Evolutionary conservation across 2,888 invertebrate species (phyloP).

Genomic region (Nomada lathburiana): DNA sequence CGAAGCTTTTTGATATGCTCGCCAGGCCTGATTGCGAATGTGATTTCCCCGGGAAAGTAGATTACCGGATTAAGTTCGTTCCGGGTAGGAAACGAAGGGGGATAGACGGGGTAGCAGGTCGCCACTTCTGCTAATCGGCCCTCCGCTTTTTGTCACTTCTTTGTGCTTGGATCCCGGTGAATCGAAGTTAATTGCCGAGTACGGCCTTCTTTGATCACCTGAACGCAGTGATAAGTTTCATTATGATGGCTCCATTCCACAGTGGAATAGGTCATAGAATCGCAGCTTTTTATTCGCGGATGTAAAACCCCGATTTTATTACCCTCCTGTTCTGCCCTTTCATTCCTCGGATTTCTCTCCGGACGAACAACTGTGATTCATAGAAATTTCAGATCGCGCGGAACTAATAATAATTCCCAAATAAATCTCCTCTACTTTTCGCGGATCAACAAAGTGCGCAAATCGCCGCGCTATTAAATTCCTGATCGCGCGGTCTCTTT

Average conservation of each 20-base stretch:
- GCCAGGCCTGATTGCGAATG: constrained; percentile 79
- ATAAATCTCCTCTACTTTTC: not conserved
- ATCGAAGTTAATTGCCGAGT: constrained; percentile 62
- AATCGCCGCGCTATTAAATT: constrained; percentile 26
- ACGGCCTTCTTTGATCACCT: constrained; percentile 71
- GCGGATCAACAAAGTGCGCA: not conserved
- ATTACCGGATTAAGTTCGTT: constrained; percentile 78
- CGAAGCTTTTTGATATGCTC: constrained; percentile 79
- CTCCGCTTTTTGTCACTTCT: constrained; percentile 41
- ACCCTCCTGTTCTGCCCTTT: no score
- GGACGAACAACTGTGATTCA: not conserved
- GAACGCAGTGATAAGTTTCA: constrained; percentile 60
- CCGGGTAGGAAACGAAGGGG: constrained; percentile 47
- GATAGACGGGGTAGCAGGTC: constrained; percentile 34
- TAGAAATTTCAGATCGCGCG: not conserved
- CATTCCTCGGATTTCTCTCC: no score
- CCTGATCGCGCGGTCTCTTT: constrained; percentile 30
- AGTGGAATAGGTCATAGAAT: no score
- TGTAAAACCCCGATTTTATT: no score
- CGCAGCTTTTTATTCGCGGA: not conserved
- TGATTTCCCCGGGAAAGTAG: constrained; percentile 79
- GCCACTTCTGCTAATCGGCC: constrained; percentile 65
- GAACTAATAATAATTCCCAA: not conserved
- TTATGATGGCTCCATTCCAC: no score
- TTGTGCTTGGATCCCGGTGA: constrained; percentile 27